Evolutionary conservation across 1,140 invertebrate species (phyloP).

Genomic region (Leptinotarsa texana): DNA sequence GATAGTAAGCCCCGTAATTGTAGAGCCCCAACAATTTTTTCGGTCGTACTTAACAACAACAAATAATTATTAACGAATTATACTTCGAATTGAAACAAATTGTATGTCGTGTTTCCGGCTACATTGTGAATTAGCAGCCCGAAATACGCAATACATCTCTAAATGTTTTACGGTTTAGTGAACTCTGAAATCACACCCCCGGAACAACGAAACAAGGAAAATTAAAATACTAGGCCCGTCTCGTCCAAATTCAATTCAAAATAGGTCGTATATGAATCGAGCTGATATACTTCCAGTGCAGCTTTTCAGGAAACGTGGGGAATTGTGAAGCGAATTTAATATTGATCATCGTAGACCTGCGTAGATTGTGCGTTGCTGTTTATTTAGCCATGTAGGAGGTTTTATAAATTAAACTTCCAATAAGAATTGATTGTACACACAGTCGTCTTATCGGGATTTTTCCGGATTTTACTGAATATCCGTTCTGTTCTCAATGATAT

Average conservation of each 20-base stretch:
- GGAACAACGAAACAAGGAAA: constrained; percentile 5
- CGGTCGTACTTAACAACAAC: too few relatives aligned
- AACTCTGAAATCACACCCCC: not conserved
- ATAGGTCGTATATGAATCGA: not conserved
- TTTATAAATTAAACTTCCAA: too few relatives aligned
- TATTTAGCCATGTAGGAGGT: not conserved
- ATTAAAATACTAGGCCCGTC: not conserved
- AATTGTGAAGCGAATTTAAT: not conserved
- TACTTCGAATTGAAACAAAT: not conserved
- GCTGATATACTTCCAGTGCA: constrained; percentile 2
- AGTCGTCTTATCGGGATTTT: not conserved
- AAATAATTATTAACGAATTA: too few relatives aligned
- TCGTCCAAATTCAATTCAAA: not conserved
- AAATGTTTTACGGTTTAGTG: not conserved
- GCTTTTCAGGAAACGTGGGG: constrained; percentile 1
- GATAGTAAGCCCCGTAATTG: too few relatives aligned
- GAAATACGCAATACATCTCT: not conserved
- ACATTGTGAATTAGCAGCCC: not conserved
- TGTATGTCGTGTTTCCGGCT: not conserved
- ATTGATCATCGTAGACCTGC: not conserved
- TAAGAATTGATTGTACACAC: not conserved
- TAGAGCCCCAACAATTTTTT: too few relatives aligned
- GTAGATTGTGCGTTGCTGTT: not conserved
- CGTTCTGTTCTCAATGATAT: too few relatives aligned
- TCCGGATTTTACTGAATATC: too few relatives aligned